Evolutionary conservation across 2,888 invertebrate species (phyloP).

Genomic region (Drosophila villosipedis): DNA sequence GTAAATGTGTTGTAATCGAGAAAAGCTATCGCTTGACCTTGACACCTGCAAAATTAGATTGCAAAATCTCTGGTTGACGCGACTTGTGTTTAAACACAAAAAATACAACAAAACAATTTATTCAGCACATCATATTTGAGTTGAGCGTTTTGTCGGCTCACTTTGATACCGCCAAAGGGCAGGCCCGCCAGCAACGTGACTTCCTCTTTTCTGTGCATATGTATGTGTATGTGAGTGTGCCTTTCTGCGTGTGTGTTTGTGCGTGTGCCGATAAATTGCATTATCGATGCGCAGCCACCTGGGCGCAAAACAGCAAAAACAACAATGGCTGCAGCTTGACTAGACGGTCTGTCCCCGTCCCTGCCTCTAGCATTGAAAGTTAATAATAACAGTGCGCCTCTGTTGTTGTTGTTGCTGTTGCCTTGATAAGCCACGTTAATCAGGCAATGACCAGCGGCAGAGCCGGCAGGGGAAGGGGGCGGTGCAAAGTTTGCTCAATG

Average conservation of each 20-base stretch:
- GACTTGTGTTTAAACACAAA: constrained; percentile 34
- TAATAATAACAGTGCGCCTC: constrained; percentile 46
- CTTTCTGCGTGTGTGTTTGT: constrained; percentile 19
- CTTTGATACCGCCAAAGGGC: constrained; percentile 67
- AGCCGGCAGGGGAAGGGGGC: background rate
- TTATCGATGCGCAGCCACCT: constrained; percentile 68
- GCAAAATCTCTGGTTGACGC: constrained; percentile 21
- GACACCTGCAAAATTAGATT: constrained; percentile 43
- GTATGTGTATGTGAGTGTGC: constrained; percentile 9
- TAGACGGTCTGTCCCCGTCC: constrained; percentile 61
- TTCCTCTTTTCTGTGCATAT: constrained; percentile 56
- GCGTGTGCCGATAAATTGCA: constrained; percentile 58
- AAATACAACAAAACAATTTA: constrained; percentile 24
- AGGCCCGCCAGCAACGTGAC: constrained; percentile 72
- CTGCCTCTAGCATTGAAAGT: constrained; percentile 46
- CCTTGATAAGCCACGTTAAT: constrained; percentile 62
- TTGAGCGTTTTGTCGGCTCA: constrained; percentile 49
- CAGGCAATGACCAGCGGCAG: constrained; percentile 53
- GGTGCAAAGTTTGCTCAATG: constrained; percentile 57
- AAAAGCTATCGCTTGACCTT: constrained; percentile 51
- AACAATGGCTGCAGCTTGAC: constrained; percentile 62
- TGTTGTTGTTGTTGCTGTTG: constrained; percentile 45
- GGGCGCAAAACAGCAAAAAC: constrained; percentile 36
- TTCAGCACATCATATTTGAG: constrained; percentile 39
- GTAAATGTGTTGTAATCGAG: background rate